A percentile compares a stretch with the other conserved stretches of the same genome.
phyloP scores from a whole-genome alignment of 2,113 vertebrate genomes.

The Pyxicephalus adspersus region DNA sequence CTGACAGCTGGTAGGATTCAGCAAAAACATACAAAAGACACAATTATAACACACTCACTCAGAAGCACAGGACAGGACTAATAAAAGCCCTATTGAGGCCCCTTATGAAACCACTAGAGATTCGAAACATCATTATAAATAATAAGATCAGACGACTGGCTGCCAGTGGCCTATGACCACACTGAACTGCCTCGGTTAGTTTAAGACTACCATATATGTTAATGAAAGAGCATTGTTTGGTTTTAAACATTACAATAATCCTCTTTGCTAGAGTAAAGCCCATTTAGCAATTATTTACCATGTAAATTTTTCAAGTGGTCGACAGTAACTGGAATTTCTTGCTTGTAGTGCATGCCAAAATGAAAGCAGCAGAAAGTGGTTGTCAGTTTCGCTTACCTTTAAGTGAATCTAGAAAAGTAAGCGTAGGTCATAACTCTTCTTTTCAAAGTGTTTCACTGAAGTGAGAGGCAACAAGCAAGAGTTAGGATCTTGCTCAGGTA shows the following conservation, averaged over 20 bases:
- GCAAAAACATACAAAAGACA: slow-evolving; percentile 64
- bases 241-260: not conserved
- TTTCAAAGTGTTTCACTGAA: no score
- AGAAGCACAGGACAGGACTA: slow-evolving; percentile 42
- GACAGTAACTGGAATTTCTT: no score
- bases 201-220: slow-evolving; percentile 9
- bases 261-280: no score
- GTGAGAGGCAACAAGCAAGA: no score
- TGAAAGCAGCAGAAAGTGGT: no score
- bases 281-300: no score
- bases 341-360: no score
- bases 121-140: slow-evolving; percentile 25
- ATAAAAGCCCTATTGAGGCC: slow-evolving; percentile 63
- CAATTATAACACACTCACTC: slow-evolving; percentile 62
- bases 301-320: no score
- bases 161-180: not conserved
- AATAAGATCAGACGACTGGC: slow-evolving; percentile 32
- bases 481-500: no score
- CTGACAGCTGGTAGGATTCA: slow-evolving; percentile 75
- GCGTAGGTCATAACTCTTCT: no score
- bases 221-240: not conserved
- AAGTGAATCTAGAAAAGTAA: no score
- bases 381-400: no score
- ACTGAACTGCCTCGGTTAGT: slow-evolving; percentile 22
- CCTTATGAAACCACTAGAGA: slow-evolving; percentile 61